Conservation (phyloP, 2,888 invertebrate species). For the Oxyteleia sp. region DNA sequence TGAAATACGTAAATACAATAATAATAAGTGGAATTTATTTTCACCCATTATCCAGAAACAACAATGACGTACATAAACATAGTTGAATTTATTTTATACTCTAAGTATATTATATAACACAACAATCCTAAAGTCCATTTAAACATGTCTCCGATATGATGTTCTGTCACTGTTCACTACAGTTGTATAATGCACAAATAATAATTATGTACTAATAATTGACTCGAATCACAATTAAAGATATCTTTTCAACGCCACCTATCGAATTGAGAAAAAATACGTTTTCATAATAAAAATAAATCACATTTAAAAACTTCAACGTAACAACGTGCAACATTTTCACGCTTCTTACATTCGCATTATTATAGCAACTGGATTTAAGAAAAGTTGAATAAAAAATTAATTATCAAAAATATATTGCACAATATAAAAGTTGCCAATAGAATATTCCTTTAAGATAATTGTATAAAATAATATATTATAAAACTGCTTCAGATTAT, state of each 20-base stretch:
- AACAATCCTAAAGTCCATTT: constrained; percentile 67
- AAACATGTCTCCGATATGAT: constrained; percentile 63
- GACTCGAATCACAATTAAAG: constrained; percentile 26
- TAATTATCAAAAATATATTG: constrained; percentile 12
- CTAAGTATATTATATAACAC: constrained; percentile 60
- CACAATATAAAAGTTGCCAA: not conserved
- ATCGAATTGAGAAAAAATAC: constrained; percentile 1
- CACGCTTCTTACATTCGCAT: constrained; percentile 8
- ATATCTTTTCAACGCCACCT: not conserved
- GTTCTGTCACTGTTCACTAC: constrained; percentile 25
- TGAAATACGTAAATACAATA: not conserved
- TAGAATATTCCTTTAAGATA: not conserved
- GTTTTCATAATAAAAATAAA: constrained; percentile 19
- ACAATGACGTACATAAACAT: constrained; percentile 36
- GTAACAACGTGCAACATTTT: constrained; percentile 21
- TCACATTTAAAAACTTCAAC: constrained; percentile 12
- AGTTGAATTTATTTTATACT: constrained; percentile 47
- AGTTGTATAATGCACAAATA: constrained; percentile 46
- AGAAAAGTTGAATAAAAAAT: constrained; percentile 8
- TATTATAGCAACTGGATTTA: constrained; percentile 4
- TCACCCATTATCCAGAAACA: constrained; percentile 36
- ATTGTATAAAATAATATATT: not conserved
- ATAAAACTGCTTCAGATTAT: not conserved
- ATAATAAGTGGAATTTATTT: not conserved
- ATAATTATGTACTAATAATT: constrained; percentile 17